These are phyloP conservation scores for Diorhabda elongata DNA, from an alignment of 1,140 invertebrate species.

Conservation along the genomic window DNA sequence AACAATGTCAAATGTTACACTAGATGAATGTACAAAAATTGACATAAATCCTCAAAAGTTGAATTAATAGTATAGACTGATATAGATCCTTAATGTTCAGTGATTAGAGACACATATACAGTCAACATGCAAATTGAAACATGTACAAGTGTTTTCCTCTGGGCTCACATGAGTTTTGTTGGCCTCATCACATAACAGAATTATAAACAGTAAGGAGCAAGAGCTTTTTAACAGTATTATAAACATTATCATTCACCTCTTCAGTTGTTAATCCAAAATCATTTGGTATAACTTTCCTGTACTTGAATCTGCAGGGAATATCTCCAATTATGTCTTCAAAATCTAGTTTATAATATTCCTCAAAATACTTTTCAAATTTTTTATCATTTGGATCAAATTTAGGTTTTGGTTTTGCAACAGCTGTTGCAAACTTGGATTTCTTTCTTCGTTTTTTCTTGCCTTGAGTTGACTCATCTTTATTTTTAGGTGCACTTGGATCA, in stretches of 20 bases:
- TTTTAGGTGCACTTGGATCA: constrained; percentile 55
- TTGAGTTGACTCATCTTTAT: constrained; percentile 56
- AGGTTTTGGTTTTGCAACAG: constrained; percentile 66
- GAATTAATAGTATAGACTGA: no score
- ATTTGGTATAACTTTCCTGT: constrained; percentile 83
- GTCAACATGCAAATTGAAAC: no score
- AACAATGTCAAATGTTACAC: no score
- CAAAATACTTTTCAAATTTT: constrained; percentile 82
- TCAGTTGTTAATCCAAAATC: constrained; percentile 87
- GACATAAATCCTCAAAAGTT: no score
- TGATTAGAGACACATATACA: no score
- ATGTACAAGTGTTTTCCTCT: no score
- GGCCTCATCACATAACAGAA: no score
- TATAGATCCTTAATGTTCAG: no score
- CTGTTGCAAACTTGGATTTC: constrained; percentile 66
- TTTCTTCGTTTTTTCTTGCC: constrained; percentile 58
- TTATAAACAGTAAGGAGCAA: no score
- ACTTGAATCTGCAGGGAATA: constrained; percentile 88
- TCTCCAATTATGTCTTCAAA: constrained; percentile 94
- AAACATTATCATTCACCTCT: constrained; percentile 59
- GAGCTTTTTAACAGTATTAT: no score
- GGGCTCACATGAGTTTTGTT: no score
- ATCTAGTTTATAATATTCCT: constrained; percentile 91
- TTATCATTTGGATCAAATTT: constrained; percentile 76
- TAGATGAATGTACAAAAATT: no score